These are phyloP conservation scores for Bombus ignitus DNA, from an alignment of 1,140 invertebrate species.

Conservation along the genomic window DNA sequence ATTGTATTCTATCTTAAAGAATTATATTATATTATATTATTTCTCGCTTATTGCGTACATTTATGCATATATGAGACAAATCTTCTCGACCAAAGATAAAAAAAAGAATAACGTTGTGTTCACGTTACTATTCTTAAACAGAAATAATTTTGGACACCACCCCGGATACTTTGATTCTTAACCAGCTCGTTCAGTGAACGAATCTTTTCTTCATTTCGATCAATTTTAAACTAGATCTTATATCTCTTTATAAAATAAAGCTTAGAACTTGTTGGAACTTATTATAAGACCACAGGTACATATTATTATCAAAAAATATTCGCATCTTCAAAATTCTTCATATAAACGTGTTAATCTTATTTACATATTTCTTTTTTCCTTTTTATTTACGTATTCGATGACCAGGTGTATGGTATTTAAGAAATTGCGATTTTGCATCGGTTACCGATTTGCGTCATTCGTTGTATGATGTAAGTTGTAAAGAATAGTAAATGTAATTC, in stretches of 20 bases:
- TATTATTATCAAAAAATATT: too few relatives aligned
- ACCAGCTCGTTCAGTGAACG: background rate
- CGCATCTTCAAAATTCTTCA: background rate
- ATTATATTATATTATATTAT: background rate
- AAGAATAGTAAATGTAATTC: background rate
- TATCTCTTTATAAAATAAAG: background rate
- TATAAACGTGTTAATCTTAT: background rate
- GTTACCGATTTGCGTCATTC: conserved; percentile 3
- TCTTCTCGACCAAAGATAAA: background rate
- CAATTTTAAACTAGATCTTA: background rate
- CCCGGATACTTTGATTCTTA: background rate
- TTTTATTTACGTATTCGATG: background rate
- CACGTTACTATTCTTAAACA: background rate
- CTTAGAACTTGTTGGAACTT: background rate
- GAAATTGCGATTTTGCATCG: background rate
- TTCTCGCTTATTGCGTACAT: background rate
- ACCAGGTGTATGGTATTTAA: conserved; percentile 8
- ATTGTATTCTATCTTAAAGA: background rate
- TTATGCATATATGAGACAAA: background rate
- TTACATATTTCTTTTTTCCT: background rate
- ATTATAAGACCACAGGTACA: too few relatives aligned
- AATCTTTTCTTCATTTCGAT: background rate
- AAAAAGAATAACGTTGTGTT: conserved; percentile 1
- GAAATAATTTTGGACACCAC: background rate
- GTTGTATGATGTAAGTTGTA: background rate